Conservation (phyloP, 2,113 vertebrate species). For the Cephalopterus ornatus region DNA sequence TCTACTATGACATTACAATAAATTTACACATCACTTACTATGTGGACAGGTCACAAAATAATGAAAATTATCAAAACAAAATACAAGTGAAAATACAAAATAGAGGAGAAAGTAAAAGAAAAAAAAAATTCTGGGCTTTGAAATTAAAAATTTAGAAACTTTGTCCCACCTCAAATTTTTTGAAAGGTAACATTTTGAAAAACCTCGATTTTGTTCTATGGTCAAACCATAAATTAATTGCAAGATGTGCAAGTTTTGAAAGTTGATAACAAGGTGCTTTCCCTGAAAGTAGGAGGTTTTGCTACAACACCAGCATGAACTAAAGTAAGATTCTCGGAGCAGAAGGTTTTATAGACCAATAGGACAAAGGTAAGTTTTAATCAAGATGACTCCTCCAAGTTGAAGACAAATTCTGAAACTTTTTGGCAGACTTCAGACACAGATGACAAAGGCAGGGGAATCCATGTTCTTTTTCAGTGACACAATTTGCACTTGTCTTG, state of each 20-base stretch:
- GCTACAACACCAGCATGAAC: neutral
- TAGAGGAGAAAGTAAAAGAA: neutral
- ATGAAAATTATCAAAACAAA: neutral
- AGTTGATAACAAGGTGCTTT: neutral
- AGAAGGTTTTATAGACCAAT: neutral
- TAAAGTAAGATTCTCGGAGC: neutral
- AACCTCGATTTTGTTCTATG: neutral
- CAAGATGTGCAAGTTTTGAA: neutral
- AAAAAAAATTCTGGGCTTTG: neutral
- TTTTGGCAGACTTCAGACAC: neutral
- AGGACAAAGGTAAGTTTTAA: neutral
- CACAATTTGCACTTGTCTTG: neutral
- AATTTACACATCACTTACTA: neutral
- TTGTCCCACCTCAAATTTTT: neutral
- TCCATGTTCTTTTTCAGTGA: neutral
- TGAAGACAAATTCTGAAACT: neutral
- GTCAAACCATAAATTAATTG: neutral
- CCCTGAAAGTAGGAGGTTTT: neutral
- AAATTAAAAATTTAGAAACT: neutral
- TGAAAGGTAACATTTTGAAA: neutral
- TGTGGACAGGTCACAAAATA: neutral
- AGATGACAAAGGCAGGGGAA: neutral
- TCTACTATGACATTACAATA: neutral
- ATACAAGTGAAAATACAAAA: neutral
- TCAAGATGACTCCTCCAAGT: neutral